Conservation (phyloP, 64 coral and sea anemone genomes). For the Trachythela sp. region DNA sequence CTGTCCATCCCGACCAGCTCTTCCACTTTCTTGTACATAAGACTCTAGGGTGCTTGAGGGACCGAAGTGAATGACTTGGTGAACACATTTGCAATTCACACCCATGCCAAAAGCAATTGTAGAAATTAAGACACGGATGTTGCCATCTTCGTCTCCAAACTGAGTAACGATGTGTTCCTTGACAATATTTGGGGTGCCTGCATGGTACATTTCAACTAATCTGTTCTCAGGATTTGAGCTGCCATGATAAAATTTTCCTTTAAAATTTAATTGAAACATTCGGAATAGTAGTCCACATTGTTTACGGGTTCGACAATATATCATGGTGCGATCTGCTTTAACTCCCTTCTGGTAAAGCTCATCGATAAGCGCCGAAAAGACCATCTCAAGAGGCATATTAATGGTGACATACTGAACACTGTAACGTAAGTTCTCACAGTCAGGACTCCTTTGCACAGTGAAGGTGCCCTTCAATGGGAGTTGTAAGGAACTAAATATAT, state of each 20-base stretch:
- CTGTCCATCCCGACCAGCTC: neutral
- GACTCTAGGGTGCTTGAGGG: neutral
- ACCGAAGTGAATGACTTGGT: neutral
- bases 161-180: neutral
- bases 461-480: neutral
- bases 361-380: neutral
- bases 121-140: neutral
- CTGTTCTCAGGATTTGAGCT: neutral
- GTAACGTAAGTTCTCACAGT: neutral
- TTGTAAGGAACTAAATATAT: slow-evolving; percentile 13
- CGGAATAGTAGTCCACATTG: neutral
- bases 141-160: neutral
- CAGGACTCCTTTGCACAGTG: neutral
- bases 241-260: neutral
- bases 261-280: neutral
- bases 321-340: neutral
- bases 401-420: neutral
- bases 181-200: neutral
- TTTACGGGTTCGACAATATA: neutral
- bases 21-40: slow-evolving; percentile 13
- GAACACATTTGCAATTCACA: slow-evolving; percentile 17
- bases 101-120: slow-evolving; percentile 16
- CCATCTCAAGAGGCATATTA: neutral
- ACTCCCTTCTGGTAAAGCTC: neutral
- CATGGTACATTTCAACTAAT: neutral